Evolutionary conservation across 2,113 vertebrate genomes (phyloP).

Genomic region (Catharus minimus): DNA sequence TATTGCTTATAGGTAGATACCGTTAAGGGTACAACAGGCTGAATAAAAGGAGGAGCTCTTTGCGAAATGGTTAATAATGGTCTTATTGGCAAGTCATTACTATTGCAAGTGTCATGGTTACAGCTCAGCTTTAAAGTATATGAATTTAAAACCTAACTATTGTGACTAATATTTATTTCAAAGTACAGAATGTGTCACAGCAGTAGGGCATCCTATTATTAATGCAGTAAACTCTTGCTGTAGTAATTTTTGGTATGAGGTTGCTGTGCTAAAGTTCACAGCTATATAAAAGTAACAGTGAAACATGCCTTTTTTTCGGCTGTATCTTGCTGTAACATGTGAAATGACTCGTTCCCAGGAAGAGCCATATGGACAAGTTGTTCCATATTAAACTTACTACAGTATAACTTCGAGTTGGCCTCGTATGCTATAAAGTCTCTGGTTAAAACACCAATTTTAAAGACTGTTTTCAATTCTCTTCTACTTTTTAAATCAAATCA

Average conservation of each 20-base stretch:
- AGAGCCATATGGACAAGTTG: conserved; percentile 57
- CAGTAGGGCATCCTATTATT: conserved; percentile 71
- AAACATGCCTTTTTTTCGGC: conserved; percentile 61
- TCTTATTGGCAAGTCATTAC: conserved; percentile 65
- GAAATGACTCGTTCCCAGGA: conserved; percentile 40
- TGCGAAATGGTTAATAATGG: conserved; percentile 40
- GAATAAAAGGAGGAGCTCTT: conserved; percentile 10
- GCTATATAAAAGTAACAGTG: conserved; percentile 64
- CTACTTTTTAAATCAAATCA: conserved; percentile 34
- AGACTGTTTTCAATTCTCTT: conserved; percentile 39
- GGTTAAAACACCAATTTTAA: conserved; percentile 31
- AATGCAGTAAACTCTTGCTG: conserved; percentile 71
- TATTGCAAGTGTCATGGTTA: conserved; percentile 42
- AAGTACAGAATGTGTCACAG: conserved; percentile 65
- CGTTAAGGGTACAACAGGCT: not conserved
- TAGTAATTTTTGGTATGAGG: conserved; percentile 60
- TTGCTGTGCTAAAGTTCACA: conserved; percentile 42
- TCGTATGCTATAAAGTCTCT: not conserved
- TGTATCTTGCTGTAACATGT: conserved; percentile 56
- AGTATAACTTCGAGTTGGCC: not conserved
- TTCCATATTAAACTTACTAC: conserved; percentile 49
- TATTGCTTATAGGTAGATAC: conserved; percentile 57
- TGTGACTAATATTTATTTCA: conserved; percentile 75
- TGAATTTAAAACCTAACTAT: conserved; percentile 67
- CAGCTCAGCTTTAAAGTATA: conserved; percentile 58